Conservation (phyloP, 2,797 vertebrate genomes). For the Spondyliosoma cantharus region DNA sequence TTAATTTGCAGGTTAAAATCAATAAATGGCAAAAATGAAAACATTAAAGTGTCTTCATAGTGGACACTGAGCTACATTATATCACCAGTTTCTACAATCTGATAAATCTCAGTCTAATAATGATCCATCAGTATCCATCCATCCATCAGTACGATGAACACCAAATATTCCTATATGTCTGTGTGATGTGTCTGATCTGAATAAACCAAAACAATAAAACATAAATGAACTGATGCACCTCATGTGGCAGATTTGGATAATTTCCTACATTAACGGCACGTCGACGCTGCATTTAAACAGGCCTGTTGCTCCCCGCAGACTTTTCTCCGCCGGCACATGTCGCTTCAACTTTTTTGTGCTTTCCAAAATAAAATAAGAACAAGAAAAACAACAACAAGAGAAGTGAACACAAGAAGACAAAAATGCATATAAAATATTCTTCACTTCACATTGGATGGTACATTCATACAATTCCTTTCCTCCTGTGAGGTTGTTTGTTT, state of each 20-base stretch:
- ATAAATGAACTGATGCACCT: background rate
- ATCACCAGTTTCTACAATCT: background rate
- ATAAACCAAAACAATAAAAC: background rate
- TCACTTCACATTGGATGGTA: slow-evolving; percentile 86
- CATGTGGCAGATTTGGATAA: slow-evolving; percentile 7
- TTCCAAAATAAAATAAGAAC: slow-evolving; percentile 56
- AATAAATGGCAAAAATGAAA: background rate
- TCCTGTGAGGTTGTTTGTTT: slow-evolving; percentile 23
- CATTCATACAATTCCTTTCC: slow-evolving; percentile 77
- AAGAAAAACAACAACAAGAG: slow-evolving; percentile 27
- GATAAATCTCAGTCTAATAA: background rate
- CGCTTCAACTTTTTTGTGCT: slow-evolving; percentile 76
- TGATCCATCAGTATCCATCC: too few species aligned
- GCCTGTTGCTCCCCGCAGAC: background rate
- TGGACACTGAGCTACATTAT: background rate
- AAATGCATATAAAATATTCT: slow-evolving; percentile 60
- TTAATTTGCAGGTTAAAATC: background rate
- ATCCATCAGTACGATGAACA: background rate
- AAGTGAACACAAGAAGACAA: slow-evolving; percentile 43
- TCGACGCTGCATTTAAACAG: background rate
- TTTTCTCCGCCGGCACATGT: slow-evolving; percentile 6
- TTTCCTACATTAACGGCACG: background rate
- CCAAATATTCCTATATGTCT: background rate
- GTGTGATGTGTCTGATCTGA: background rate
- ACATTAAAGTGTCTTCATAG: background rate